Evolutionary conservation across 2,113 vertebrate genomes (phyloP), one percentile per base, ranked within the genome.

Genomic region (Pelobates fuscus): DNA sequence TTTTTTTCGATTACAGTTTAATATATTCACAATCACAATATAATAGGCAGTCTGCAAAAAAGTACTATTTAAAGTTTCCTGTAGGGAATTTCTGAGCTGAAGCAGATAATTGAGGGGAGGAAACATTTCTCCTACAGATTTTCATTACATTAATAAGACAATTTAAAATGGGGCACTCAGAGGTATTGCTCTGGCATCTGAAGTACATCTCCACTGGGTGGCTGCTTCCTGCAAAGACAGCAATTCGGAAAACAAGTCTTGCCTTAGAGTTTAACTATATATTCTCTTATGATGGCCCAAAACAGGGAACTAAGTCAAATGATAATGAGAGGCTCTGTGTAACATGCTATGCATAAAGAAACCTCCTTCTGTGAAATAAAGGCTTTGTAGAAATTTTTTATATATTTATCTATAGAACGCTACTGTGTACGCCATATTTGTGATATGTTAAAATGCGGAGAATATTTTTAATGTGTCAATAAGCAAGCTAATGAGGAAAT

Each of bases 141-240:
- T 64, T 72, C 60, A 72, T 72, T 72, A 72, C 59, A 72, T 62
- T 72, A 72, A 72, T 72, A 72, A 72, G 70, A 72, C 70, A 54
- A 62, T 72, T 72, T 72, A 30, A 64, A 72, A 72, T 54, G 59
- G 70, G 70, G 60, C 59, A 54, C 26, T 37, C 59, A 54, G 70
- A 72, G 70, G 25, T 24, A 49, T 32, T 25, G 61, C 29, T 44
- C 29, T 62, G 70, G 70, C 43, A 24, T 25, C 14, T 46, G 26
- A 32, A 71, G 58, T 46, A 61, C 14, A 63, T 72, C 70, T 72
- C 29, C 21, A 27, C 58, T 24, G 30, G 46, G 46, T 63, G 12
- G 27, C 69, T 71, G 32, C 44, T 43, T 70, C 11, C 58, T 49
- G 69, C 57, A 25, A 44, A 23, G 41, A 26, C 37, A 29, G 68